These are phyloP conservation scores for Liopterus haemorrhoidalis DNA, from an alignment of 2,888 invertebrate species.

Conservation along the genomic window DNA sequence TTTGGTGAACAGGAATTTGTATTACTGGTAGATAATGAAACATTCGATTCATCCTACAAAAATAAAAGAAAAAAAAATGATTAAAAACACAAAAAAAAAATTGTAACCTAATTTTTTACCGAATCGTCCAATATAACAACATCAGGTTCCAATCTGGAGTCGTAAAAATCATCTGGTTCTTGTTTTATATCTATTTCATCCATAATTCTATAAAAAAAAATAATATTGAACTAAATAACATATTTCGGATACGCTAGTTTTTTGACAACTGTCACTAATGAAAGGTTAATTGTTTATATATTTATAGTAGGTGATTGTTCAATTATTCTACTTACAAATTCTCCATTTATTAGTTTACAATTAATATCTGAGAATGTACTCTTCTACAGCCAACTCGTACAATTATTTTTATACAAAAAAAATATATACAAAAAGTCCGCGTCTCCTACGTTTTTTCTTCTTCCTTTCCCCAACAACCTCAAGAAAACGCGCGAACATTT, in stretches of 20 bases:
- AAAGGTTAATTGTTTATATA: no score
- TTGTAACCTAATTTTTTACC: conserved; percentile 26
- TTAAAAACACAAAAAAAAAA: conserved; percentile 14
- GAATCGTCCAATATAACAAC: conserved; percentile 39
- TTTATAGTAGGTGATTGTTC: no score
- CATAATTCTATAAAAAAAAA: conserved; percentile 7
- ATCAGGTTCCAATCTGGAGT: conserved; percentile 38
- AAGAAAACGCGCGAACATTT: no score
- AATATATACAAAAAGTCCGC: conserved; percentile 22
- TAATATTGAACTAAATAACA: no score
- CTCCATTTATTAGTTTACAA: no score
- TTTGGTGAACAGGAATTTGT: conserved; percentile 7
- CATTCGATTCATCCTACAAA: conserved; percentile 14
- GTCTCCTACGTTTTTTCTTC: conserved; percentile 6
- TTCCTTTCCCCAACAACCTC: conserved; percentile 8
- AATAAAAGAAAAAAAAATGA: conserved; percentile 17
- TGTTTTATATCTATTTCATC: conserved; percentile 31
- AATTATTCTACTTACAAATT: no score
- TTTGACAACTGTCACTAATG: no score
- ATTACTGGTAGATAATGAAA: conserved; percentile 9
- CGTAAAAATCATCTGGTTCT: conserved; percentile 33
- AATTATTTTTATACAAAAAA: conserved; percentile 17
- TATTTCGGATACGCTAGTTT: no score
- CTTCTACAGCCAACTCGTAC: no score
- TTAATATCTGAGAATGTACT: no score